Evolutionary conservation across 2,113 vertebrate genomes (phyloP), one percentile per base, ranked within the genome.

Genomic region (Acanthochromis polyacanthus): DNA sequence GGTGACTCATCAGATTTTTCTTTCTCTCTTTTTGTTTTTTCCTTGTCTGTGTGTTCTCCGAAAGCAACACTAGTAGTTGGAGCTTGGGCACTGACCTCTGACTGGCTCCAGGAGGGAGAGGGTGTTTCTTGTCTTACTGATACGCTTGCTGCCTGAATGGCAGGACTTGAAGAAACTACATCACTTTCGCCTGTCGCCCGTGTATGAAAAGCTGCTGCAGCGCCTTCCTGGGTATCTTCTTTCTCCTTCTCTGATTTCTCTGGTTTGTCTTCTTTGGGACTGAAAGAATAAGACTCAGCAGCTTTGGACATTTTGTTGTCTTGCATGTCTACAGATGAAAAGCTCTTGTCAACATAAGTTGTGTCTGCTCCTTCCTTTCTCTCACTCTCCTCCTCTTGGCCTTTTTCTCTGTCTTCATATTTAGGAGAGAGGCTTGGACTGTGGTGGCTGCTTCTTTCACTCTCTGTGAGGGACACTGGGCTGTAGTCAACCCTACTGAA

Each of bases 321-420:
- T 46, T 95, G 96, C 20, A 96, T 93, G 64, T 96, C 95, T 62
- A 94, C 79, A 2, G 95, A 95, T 50, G 93, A 93, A 82, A 95
- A 96, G 79, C 93, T 96, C 59, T 94, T 96, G 67, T 95, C 94
- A 0, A 94, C 93, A 60, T 94, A 96, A 28, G 95, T 93, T 4
- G 95, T 96, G 76, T 95, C 94, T 76, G 94, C 93, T 87, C 95
- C 94, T 73, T 96, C 95, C 86, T 97, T 96, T 19, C 93, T 90
- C 62, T 96, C 95, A 0, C 86, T 72, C 81, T 94, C 88, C 70
- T 94, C 92, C 4, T 93, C 88, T 70, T 89, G 91, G 67, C 92
- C 92, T 73, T 85, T 92, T 71, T 89, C 92, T 71, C 81, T 30
- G 78, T 89, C 90, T 84, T 91, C 90, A 59, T 73, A 89, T 65